Evolutionary conservation across 2,888 invertebrate genomes (phyloP).

Genomic region (Drosophila yooni): DNA sequence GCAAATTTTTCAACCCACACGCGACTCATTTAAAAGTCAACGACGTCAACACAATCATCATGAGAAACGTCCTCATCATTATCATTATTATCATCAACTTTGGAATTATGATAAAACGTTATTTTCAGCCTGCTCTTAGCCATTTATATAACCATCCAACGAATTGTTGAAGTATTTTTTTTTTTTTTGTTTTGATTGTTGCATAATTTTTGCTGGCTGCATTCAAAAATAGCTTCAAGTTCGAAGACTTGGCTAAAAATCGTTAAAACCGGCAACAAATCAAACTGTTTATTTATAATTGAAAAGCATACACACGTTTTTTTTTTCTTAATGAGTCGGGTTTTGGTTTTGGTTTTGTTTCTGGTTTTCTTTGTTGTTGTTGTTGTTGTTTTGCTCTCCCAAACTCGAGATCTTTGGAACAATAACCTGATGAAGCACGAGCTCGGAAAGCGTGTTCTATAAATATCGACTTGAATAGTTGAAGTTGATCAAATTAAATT

Average conservation of each 20-base stretch:
- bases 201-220: constrained; percentile 41
- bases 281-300: constrained; percentile 49
- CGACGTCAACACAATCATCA: constrained; percentile 50
- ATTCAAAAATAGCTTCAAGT: constrained; percentile 64
- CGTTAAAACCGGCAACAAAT: constrained; percentile 28
- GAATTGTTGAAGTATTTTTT: constrained; percentile 12
- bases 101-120: constrained; percentile 25
- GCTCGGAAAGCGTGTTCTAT: constrained; percentile 24
- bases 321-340: constrained; percentile 37
- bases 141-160: constrained; percentile 37
- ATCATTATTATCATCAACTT: constrained; percentile 15
- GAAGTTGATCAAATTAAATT: constrained; percentile 27
- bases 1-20: constrained; percentile 68
- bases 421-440: constrained; percentile 33
- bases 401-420: constrained; percentile 21
- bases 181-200: constrained; percentile 12
- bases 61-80: constrained; percentile 4
- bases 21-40: constrained; percentile 63
- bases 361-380: constrained; percentile 6
- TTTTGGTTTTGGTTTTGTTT: neutral
- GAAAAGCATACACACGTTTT: constrained; percentile 3
- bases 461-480: constrained; percentile 22
- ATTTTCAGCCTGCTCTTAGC: constrained; percentile 37
- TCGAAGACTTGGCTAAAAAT: constrained; percentile 51
- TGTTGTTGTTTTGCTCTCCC: constrained; percentile 9